Base-by-base conservation (phyloP, 2,797 vertebrate species). In the Etheostoma nigrum region DNA sequence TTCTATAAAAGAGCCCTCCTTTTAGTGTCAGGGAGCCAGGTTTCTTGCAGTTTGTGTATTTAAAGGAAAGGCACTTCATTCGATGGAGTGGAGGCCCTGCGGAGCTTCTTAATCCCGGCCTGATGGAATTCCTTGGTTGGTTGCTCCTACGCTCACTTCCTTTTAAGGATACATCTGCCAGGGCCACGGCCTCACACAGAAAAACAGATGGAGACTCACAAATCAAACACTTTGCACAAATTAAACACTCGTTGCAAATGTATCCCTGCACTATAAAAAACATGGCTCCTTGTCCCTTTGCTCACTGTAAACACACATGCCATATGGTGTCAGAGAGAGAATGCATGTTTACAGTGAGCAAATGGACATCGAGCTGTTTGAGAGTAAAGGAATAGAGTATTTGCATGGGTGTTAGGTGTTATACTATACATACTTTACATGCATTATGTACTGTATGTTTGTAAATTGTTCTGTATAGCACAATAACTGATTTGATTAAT, bases 91-190 rank as follows among this genome's bases (percentile, higher is more conserved):
- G 68, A 33, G 64, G 82, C 74, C 89, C 89, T 81, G 82, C 11
- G 19, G 71, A 89, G 86, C 80, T 89, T 86, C 90, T 93, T 92
- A 93, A 93, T 92, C 90, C 90, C 64, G 42, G 88, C 83, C 87
- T 86, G 90, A 86, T 92, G 91, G 90, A 93, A 95, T 95, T 92
- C 89, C 85, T 92, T 89, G 92, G 84, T 93, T 94, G 93, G 93
- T 94, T 92, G 93, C 94, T 92, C 83, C 90, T 88, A 91, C 74
- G 55, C 91, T 90, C 91, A 87, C 91, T 96, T 88, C 95, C 95
- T 95, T 96, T 95, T 96, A 96, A 94, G 95, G 95, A 90, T 92
- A 92, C 89, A 90, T 94, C 92, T 95, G 89, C 93, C 91, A 83
- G 83, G 88, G 88, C 91, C 72, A 59, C 45, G 67, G 82, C 85